Evolutionary conservation across 2,888 invertebrate species (phyloP).

Genomic region (Lasius platythorax): DNA sequence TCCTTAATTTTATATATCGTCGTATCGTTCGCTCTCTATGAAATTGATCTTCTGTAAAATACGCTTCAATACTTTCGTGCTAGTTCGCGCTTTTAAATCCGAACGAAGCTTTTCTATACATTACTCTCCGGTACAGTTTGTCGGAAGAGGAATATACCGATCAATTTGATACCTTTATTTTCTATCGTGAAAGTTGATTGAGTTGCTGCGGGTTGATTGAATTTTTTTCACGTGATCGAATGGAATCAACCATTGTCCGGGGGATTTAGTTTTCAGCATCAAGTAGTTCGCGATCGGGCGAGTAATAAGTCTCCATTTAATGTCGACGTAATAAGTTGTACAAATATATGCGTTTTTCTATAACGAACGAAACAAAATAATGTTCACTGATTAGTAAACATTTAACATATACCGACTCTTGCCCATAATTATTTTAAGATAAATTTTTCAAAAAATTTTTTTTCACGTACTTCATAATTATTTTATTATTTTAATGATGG

Average conservation of each 20-base stretch:
- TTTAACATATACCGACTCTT: not conserved
- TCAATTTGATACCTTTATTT: slow-evolving; percentile 65
- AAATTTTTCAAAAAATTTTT: not conserved
- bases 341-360: not conserved
- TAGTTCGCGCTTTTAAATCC: slow-evolving; percentile 58
- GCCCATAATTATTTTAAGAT: not conserved
- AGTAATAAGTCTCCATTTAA: slow-evolving; percentile 20
- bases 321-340: not conserved
- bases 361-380: not conserved
- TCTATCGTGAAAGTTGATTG: slow-evolving; percentile 69
- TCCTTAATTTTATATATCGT: slow-evolving; percentile 10
- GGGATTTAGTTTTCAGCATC: slow-evolving; percentile 55
- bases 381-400: not conserved
- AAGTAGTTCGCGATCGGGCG: slow-evolving; percentile 26
- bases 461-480: not conserved
- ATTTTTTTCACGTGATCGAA: slow-evolving; percentile 51
- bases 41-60: slow-evolving; percentile 67
- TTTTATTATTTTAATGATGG: slow-evolving; percentile 16
- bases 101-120: slow-evolving; percentile 51
- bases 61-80: slow-evolving; percentile 55
- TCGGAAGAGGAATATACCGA: slow-evolving; percentile 55
- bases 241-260: slow-evolving; percentile 62
- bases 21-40: slow-evolving; percentile 18
- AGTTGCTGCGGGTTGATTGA: slow-evolving; percentile 69
- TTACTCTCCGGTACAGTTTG: slow-evolving; percentile 56